phyloP scores from a whole-genome alignment of 2,888 invertebrate genomes.

The Lomographa bimaculata region DNA sequence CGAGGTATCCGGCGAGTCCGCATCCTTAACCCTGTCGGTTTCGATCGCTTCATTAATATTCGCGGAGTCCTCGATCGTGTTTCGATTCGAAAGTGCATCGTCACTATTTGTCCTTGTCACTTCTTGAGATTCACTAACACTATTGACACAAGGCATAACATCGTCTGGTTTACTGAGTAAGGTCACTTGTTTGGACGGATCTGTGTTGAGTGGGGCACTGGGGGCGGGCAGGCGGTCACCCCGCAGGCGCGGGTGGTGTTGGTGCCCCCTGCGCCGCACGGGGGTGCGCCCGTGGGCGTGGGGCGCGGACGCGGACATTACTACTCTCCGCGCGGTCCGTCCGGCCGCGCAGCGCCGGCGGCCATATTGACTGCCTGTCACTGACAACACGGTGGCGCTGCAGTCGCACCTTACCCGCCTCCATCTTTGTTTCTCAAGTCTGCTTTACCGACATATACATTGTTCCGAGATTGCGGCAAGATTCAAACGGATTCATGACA shows the following conservation, averaged over 20 bases:
- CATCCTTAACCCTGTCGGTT: slow-evolving; percentile 59
- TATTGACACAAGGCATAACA: slow-evolving; percentile 82
- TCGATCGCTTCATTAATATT: slow-evolving; percentile 71
- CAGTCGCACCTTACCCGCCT: slow-evolving; percentile 54
- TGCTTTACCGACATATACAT: slow-evolving; percentile 67
- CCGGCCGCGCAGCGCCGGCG: slow-evolving; percentile 80
- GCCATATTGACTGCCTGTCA: slow-evolving; percentile 83
- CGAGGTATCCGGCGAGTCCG: slow-evolving; percentile 58
- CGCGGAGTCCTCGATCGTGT: slow-evolving; percentile 59
- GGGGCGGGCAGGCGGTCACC: slow-evolving; percentile 83
- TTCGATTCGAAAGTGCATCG: slow-evolving; percentile 82
- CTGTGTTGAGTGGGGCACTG: slow-evolving; percentile 51
- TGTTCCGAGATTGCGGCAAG: slow-evolving; percentile 51
- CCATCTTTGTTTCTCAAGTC: slow-evolving; percentile 68
- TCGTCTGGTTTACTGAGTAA: slow-evolving; percentile 71
- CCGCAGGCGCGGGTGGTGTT: slow-evolving; percentile 89
- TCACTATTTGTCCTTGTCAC: slow-evolving; percentile 82
- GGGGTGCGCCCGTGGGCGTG: slow-evolving; percentile 84
- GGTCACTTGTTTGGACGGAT: slow-evolving; percentile 78
- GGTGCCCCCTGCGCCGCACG: slow-evolving; percentile 88
- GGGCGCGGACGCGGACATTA: slow-evolving; percentile 84
- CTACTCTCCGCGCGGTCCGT: slow-evolving; percentile 69
- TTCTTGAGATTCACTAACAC: slow-evolving; percentile 82
- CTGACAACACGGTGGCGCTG: slow-evolving; percentile 59
- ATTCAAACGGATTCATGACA: too few species aligned